Evolutionary conservation across 2,888 invertebrate genomes (phyloP).

Genomic region (Trissolcus brochymenae): DNA sequence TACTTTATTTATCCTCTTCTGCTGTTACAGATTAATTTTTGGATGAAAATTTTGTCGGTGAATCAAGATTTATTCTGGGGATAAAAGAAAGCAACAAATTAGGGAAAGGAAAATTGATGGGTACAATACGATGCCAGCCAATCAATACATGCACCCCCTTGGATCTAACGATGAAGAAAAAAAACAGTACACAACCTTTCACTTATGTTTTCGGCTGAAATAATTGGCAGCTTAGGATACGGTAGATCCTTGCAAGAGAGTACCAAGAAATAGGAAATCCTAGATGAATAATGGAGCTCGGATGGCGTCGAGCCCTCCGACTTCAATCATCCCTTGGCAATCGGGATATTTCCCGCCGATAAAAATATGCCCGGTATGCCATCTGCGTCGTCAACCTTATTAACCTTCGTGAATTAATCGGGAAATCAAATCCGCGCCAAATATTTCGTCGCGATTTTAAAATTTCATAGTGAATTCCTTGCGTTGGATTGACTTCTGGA

Average conservation of each 20-base stretch:
- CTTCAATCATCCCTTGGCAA: constrained; percentile 46
- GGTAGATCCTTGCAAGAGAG: constrained; percentile 27
- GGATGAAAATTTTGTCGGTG: too few relatives aligned
- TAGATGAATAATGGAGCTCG: constrained; percentile 51
- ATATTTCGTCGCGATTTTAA: not conserved
- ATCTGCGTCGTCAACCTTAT: constrained; percentile 27
- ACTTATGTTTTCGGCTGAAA: constrained; percentile 33
- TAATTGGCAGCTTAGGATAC: constrained; percentile 48
- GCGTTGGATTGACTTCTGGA: not conserved
- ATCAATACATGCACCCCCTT: not conserved
- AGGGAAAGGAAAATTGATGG: constrained; percentile 5
- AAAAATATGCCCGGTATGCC: constrained; percentile 45
- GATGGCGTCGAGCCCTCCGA: constrained; percentile 25
- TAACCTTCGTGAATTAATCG: constrained; percentile 28
- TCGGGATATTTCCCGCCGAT: constrained; percentile 49
- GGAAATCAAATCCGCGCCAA: constrained; percentile 4
- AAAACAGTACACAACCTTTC: constrained; percentile 19
- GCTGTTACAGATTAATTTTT: not conserved
- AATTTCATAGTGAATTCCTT: not conserved
- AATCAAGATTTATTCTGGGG: not conserved
- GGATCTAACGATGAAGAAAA: not conserved
- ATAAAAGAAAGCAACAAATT: not conserved
- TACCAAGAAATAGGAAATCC: constrained; percentile 51
- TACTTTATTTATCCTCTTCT: not conserved
- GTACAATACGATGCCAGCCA: not conserved